phyloP scores from a whole-genome alignment of 2,113 vertebrate species.

The Motacilla tschutschensis region DNA sequence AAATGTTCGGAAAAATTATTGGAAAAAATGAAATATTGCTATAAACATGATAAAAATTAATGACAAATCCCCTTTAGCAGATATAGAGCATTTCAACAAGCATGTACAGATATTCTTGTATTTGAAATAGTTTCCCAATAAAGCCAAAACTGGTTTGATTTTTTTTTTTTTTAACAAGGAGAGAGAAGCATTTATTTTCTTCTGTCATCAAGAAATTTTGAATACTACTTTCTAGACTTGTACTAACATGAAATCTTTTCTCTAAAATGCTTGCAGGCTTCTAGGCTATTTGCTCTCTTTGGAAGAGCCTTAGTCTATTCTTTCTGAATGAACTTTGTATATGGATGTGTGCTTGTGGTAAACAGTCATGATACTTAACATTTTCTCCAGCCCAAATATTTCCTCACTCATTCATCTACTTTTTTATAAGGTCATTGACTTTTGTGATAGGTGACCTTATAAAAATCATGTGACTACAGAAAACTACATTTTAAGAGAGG shows the following conservation, averaged over 20 bases:
- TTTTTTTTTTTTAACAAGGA: not conserved
- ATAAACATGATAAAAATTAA: not conserved
- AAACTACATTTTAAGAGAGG: not conserved
- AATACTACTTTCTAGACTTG: not conserved
- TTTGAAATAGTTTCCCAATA: not conserved
- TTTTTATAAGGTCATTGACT: conserved; percentile 19
- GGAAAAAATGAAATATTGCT: not conserved
- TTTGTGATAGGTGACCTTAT: not conserved
- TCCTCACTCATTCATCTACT: not conserved
- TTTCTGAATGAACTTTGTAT: not conserved
- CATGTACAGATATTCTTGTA: not conserved
- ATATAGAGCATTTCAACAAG: not conserved
- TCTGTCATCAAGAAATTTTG: not conserved
- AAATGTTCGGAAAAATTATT: not conserved
- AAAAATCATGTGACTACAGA: not conserved
- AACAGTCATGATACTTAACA: not conserved
- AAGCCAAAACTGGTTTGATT: not conserved
- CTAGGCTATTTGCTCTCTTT: not conserved
- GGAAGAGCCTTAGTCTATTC: not conserved
- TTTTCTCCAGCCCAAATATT: not conserved
- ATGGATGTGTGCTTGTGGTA: not conserved
- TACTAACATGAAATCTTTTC: not conserved
- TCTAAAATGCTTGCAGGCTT: not conserved
- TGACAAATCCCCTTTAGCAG: not conserved
- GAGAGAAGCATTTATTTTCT: not conserved